Base-by-base conservation (phyloP, 2,888 invertebrate species). In the Tetheella fluctuosa region DNA sequence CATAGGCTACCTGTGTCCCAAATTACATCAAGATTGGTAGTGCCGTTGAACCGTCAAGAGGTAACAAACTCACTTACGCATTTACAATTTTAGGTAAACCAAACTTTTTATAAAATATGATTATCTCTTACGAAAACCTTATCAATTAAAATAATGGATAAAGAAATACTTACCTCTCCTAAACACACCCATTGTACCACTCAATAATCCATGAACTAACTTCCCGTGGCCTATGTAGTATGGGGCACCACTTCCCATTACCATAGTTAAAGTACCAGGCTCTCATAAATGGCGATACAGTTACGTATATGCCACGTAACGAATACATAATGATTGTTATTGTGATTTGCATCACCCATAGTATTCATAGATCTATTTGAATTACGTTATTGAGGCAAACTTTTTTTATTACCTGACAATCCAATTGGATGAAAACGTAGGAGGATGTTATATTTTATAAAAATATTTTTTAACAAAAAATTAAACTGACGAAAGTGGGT, bases 241-340 rank as follows among this genome's bases (percentile, higher is more conserved):
- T 68, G 71, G 73, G 76, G 70, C 74, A 71, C 73, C 63, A 83
- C 83, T 86, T 86, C 85, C 85, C 83, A 71, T 66, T 64, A 37
- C 55, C 73, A 74, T 65, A 62, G 69, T 65, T n/a, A 4, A 68
- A 69, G 64, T 73, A 79, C 77, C 73, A 75, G 79, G 79, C 64
- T 57, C 61, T 60, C 84, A 81, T 85, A 88, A 79, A 86, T 71
- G 84, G 89, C 63, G 78, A 69, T 87, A 91, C 91, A 89, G 91
- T 91, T 91, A 91, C 70, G 70, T 69, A 20, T 10, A 20, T 20
- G 66, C n/a, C 76, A 79, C 81, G 85, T 68, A 67, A 70, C 67
- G 90, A 82, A 90, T 91, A 83, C 84, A 76, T 84, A 88, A 91
- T 86, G 66, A 75, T 73, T 78, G 81, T 81, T 83, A 82, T 81